Conservation (phyloP, 2,113 vertebrate genomes). For the Dicrurus megarhynchus region DNA sequence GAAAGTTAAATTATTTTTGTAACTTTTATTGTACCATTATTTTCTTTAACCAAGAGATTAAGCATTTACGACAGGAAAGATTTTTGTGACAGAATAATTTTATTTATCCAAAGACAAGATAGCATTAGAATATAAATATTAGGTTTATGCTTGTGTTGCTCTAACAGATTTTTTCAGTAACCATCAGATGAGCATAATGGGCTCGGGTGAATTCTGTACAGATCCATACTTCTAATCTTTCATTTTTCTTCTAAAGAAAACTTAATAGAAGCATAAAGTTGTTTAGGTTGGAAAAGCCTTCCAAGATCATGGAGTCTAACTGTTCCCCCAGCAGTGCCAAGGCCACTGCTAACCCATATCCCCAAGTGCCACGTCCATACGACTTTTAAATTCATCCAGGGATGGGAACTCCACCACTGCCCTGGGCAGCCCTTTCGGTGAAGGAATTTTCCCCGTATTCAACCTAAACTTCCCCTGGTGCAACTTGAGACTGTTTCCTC, state of each 20-base stretch:
- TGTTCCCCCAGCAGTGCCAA: neutral
- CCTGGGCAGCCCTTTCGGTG: neutral
- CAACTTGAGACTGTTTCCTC: neutral
- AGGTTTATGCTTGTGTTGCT: neutral
- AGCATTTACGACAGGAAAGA: neutral
- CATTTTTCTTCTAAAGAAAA: neutral
- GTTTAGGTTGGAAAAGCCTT: neutral
- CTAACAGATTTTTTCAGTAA: neutral
- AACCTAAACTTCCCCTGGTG: neutral
- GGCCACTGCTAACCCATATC: neutral
- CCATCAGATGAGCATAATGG: neutral
- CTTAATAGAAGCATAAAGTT: neutral
- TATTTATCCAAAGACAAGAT: neutral
- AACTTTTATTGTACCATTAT: neutral
- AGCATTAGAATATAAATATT: neutral
- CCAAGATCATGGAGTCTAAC: rapidly evolving
- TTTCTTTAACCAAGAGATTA: neutral
- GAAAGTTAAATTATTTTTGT: neutral
- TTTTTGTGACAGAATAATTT: neutral
- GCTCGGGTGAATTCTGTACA: neutral
- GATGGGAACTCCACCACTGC: neutral
- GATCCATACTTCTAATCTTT: neutral
- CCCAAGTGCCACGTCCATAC: neutral
- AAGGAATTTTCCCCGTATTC: neutral
- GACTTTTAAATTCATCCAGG: neutral